Percentiles rank a stretch among this genome's conserved stretches.
phyloP scores from a whole-genome alignment of 2,113 vertebrate species.

The Sturnus vulgaris region DNA sequence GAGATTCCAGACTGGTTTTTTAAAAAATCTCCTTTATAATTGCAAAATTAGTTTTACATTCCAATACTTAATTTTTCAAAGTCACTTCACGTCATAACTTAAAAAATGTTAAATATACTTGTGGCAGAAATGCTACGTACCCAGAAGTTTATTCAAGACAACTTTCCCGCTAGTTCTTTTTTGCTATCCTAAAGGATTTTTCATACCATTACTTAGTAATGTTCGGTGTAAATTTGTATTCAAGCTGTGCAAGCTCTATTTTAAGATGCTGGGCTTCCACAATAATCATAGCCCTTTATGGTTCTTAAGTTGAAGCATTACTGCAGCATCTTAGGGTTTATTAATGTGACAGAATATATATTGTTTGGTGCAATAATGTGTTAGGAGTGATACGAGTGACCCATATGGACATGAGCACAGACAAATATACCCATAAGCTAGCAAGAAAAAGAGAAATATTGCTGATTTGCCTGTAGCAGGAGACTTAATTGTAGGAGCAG shows the following conservation, averaged over 20 bases:
- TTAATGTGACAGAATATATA: neutral
- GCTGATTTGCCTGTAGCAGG: neutral
- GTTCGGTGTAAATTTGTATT: neutral
- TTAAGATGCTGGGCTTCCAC: neutral
- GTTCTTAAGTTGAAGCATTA: neutral
- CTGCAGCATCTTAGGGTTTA: neutral
- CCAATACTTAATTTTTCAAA: neutral
- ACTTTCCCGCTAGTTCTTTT: neutral
- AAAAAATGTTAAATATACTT: neutral
- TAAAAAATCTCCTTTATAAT: neutral
- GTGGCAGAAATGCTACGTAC: neutral
- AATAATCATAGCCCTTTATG: neutral
- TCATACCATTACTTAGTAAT: neutral
- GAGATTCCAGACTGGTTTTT: neutral
- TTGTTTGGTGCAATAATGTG: neutral
- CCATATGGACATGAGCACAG: neutral
- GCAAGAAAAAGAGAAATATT: neutral
- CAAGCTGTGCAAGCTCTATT: neutral
- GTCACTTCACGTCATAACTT: rapidly evolving
- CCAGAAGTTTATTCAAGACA: neutral
- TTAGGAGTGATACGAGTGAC: neutral
- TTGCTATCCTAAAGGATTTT: neutral
- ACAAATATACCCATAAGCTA: too few relatives aligned
- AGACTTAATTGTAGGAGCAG: neutral
- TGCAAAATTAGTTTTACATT: neutral